These are phyloP conservation scores for Gobio occitaniae DNA, from an alignment of 2,797 vertebrate genomes.

Conservation along the genomic window DNA sequence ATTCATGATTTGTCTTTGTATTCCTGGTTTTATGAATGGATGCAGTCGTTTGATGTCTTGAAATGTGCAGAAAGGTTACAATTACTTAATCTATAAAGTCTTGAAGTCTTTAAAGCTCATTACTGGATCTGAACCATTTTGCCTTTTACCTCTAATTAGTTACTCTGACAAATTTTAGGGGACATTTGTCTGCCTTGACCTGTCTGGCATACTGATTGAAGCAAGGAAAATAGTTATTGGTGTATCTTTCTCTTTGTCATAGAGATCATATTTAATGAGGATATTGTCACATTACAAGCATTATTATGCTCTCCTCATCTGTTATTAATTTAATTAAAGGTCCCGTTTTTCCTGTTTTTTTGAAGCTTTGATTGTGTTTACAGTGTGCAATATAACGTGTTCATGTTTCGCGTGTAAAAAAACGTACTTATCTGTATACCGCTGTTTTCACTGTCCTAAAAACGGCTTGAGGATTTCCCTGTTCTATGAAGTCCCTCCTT, in stretches of 20 bases:
- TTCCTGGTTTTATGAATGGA: background rate
- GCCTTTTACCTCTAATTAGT: background rate
- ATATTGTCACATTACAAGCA: background rate
- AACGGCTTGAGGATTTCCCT: too few relatives aligned
- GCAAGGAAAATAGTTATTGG: conserved; percentile 69
- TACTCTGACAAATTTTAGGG: conserved; percentile 54
- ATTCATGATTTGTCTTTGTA: conserved; percentile 16
- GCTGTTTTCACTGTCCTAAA: too few relatives aligned
- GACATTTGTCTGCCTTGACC: conserved; percentile 65
- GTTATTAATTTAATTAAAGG: background rate
- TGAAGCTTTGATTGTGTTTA: too few relatives aligned
- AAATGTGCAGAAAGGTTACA: background rate
- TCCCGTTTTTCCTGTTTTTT: too few relatives aligned
- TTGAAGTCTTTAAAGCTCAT: background rate
- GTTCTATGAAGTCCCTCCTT: too few relatives aligned
- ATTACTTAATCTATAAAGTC: background rate
- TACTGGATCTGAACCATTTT: background rate
- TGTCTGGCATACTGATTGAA: conserved; percentile 66
- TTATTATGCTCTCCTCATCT: background rate
- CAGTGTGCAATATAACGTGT: too few relatives aligned
- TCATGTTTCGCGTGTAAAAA: too few relatives aligned
- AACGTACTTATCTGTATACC: too few relatives aligned
- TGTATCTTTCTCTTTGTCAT: conserved; percentile 2
- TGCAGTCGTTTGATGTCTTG: background rate
- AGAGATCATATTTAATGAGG: background rate